Evolutionary conservation across 2,888 invertebrate genomes (phyloP), one percentile per base, ranked within the genome.

Genomic region (Epiblema foenella): DNA sequence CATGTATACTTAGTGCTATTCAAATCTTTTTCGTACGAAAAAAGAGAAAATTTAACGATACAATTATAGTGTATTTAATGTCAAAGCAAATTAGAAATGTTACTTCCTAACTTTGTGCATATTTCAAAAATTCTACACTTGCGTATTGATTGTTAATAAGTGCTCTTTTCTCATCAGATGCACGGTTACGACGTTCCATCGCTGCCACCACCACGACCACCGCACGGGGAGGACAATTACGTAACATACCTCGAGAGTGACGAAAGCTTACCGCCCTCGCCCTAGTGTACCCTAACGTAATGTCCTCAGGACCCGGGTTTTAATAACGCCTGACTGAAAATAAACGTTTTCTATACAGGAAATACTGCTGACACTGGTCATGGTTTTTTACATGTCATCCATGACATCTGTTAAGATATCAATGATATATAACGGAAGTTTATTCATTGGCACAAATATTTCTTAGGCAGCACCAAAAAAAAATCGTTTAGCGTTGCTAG

Each of bases 231-330:
- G 62, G 97, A 98, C 92, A 98, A 97, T 88, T 98, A 98, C 94
- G 98, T 98, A 77, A 98, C 98, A 73, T 98, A 98, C 94, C 95
- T 98, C 81, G 98, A 98, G 90, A 98, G 97, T 89, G 98, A 98
- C 93, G 96, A 96, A 85, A 96, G 96, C 85, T 94, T 96, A 79
- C 95, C 96, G 63, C 95, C 96, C 77, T 96, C 96, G 81, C 96
- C 96, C 94, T 96, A 96, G 92, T 93, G 93, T 77, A 86, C 90
- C 75, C 89, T 93, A 74, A 78, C 87, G 8, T 91, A 90, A 84
- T 78, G 77, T 77, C 79, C 79, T 68, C 10, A 11, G n/a, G 42
- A 72, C 75, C 74, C 73, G 76, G 24, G 17, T 20, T 60, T 46
- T 12, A 71, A 56, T 71, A 67, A 11, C 62, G 56, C 56, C 67